phyloP scores from a whole-genome alignment of 1,140 invertebrate species.

The Zaprionus lachaisei region DNA sequence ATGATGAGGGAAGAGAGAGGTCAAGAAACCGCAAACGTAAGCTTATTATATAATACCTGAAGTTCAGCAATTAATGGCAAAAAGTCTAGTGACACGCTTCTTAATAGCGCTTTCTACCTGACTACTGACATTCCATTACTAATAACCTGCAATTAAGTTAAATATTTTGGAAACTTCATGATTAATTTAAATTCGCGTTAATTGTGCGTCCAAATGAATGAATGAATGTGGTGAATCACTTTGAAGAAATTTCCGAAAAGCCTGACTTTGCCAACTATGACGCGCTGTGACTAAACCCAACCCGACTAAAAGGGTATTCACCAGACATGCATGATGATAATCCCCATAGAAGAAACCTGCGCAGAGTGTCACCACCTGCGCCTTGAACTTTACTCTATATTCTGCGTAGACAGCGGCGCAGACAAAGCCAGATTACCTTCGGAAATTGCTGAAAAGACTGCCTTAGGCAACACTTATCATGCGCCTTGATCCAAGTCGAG shows the following conservation, averaged over 20 bases:
- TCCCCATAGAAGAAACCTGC: background rate
- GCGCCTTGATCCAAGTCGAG: slow-evolving; percentile 57
- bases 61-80: background rate
- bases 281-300: slow-evolving; percentile 25
- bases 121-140: background rate
- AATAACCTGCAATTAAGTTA: slow-evolving; percentile 4
- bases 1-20: background rate
- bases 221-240: slow-evolving; percentile 26
- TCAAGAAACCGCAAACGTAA: background rate
- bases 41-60: background rate
- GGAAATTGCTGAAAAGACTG: slow-evolving; percentile 24
- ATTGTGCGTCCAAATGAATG: background rate
- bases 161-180: slow-evolving; percentile 11
- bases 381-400: slow-evolving; percentile 59
- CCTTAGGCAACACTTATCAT: slow-evolving; percentile 57
- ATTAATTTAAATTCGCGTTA: slow-evolving; percentile 29
- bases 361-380: slow-evolving; percentile 5
- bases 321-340: background rate
- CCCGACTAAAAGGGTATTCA: slow-evolving; percentile 10
- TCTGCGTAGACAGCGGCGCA: background rate
- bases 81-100: slow-evolving; percentile 3
- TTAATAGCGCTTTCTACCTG: slow-evolving; percentile 1
- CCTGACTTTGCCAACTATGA: slow-evolving; percentile 10
- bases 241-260: slow-evolving; percentile 10
- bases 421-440: slow-evolving; percentile 14